Base-by-base conservation (phyloP, 2,888 invertebrate species). In the Macaria notata region DNA sequence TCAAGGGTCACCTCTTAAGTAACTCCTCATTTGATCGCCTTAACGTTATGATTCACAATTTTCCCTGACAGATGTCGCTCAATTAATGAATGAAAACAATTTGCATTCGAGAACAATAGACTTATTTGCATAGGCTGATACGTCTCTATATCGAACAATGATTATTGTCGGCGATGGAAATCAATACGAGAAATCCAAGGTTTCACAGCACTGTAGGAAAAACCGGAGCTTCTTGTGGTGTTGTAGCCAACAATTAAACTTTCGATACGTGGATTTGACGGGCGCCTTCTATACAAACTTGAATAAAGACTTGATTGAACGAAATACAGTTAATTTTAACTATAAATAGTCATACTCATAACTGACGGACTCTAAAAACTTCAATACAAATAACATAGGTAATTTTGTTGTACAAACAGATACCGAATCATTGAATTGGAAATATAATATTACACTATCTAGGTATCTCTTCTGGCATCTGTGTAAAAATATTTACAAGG, bases 81-180 rank as follows among this genome's bases (percentile, higher is more conserved):
- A 88, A 90, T 90, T 90, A 89, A 78, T 84, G 84, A 88, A 88
- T 86, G 86, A 87, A 88, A 88, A 88, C 82, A 69, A 88, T 88
- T 88, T 88, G 84, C 89, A 88, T 86, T 69, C 61, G 71, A 69
- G 73, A 84, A 87, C 88, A 87, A 88, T 86, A 36, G 76, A 69
- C 61, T 68, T 74, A 87, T 88, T 88, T 87, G 84, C 87, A 88
- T 88, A 84, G 69, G 71, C 73, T 72, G 75, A 78, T 76, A 74
- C 69, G 71, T 73, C 73, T 81, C 73, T 47, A 54, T 69, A 70
- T 71, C 66, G 75, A 88, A 89, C 89, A 85, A 87, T 88, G 83
- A 84, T 84, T 81, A 86, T 85, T 86, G 86, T 85, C 77, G 75
- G 67, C 64, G 74, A 75, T 80, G 76, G 80, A 84, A 86, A 85